Base-by-base conservation (phyloP, 1,140 invertebrate genomes). In the Maniola jurtina region DNA sequence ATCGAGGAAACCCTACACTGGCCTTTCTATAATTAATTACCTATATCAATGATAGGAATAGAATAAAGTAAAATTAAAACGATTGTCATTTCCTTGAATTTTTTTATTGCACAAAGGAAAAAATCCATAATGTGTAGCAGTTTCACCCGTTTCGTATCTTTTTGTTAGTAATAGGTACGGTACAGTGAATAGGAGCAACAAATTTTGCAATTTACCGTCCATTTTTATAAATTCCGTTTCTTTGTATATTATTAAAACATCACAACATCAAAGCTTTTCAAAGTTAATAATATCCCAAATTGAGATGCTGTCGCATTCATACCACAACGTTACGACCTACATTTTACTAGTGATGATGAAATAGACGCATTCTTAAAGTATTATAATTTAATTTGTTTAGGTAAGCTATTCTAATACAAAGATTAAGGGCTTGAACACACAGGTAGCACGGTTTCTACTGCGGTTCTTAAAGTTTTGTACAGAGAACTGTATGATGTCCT, bases 1-100 rank as follows among this genome's bases (percentile, higher is more conserved):
- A 80, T 84, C 75, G 52, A 67, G 67, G 76, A 84, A 79, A 78
- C 77, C 77, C 71, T 79, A 82, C 63, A 76, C 58, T 40, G 50
- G 59, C 8, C 8, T 40, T 54, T 11, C 13, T 55, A 7, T 63
- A 13, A 63, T 63, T 55, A 55, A 38, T 48, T 14, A 36, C 9
- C 5, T 6, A 9, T 38, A 38, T 11, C 45, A 13, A 11, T 14
- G 45, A 48, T 48, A 14, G 45, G 45, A 48, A 25, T 11, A 45
- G 5, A 45, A 45, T 11, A 13, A 45, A 25, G 25, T 25, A 25
- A 2, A 25, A 25, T 25, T 25, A 4, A 25, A 25, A 25, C 25
- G 25, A 25, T 25, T 25, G 25, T 25, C 25, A 25, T 25, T 25
- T 25, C 25, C 1, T 25, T 25, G 25, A 4, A 4, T 25, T 4